A percentile compares a stretch with the other conserved stretches of the same genome.
phyloP scores from a whole-genome alignment of 2,888 invertebrate genomes.

The Taenaris catops region DNA sequence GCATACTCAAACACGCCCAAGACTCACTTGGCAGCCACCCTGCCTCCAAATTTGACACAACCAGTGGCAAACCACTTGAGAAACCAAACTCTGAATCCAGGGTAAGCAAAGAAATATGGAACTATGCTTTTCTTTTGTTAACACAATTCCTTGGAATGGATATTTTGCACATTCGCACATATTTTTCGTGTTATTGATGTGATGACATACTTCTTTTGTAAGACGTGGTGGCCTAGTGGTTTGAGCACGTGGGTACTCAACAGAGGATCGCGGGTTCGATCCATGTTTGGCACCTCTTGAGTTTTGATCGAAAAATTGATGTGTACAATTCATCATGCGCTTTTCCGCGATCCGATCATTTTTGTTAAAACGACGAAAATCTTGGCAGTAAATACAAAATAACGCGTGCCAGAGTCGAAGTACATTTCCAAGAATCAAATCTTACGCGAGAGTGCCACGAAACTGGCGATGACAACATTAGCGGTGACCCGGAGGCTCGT shows the following conservation, averaged over 20 bases:
- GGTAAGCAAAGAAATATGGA: slow-evolving; percentile 37
- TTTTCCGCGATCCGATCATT: slow-evolving; percentile 27
- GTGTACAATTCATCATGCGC: too few relatives aligned
- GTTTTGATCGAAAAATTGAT: too few relatives aligned
- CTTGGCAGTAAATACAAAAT: slow-evolving; percentile 44
- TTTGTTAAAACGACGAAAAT: slow-evolving; percentile 40
- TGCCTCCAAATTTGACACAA: slow-evolving; percentile 38
- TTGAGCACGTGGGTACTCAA: too few relatives aligned
- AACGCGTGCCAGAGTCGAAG: slow-evolving; percentile 32
- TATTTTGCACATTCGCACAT: too few relatives aligned
- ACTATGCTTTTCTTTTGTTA: too few relatives aligned
- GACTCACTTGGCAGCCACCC: slow-evolving; percentile 72
- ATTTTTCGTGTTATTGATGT: too few relatives aligned
- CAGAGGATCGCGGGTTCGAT: too few relatives aligned
- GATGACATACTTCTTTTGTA: too few relatives aligned
- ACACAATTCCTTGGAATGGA: neutral
- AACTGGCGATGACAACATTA: slow-evolving; percentile 23
- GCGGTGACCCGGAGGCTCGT: slow-evolving; percentile 6
- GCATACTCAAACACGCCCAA: slow-evolving; percentile 91
- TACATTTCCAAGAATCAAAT: slow-evolving; percentile 43
- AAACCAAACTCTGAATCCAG: slow-evolving; percentile 60
- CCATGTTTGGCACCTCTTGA: too few relatives aligned
- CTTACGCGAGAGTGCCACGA: slow-evolving; percentile 24
- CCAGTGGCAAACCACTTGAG: slow-evolving; percentile 42
- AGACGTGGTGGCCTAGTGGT: too few relatives aligned